Conservation (phyloP, 2,113 vertebrate genomes). For the Bos indicus region DNA sequence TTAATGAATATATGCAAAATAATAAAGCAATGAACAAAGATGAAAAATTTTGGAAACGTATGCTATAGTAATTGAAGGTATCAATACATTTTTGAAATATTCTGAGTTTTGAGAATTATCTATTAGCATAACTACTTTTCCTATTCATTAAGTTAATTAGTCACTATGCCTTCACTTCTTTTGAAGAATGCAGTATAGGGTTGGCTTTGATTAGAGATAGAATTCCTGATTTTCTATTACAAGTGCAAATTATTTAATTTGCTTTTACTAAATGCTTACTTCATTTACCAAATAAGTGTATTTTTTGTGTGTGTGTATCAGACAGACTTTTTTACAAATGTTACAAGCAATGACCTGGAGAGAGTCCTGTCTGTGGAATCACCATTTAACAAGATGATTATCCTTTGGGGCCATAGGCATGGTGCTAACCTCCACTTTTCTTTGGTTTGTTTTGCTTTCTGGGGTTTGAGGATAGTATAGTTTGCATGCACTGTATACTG, state of each 20-base stretch:
- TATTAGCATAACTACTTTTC: neutral
- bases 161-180: neutral
- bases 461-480: constrained; percentile 88
- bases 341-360: constrained; percentile 5
- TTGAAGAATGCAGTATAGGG: neutral
- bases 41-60: neutral
- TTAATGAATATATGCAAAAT: neutral
- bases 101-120: neutral
- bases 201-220: neutral
- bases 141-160: neutral
- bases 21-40: neutral
- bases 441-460: constrained; percentile 79
- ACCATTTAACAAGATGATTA: constrained; percentile 9
- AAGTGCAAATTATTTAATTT: neutral
- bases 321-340: constrained; percentile 49
- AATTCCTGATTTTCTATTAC: neutral
- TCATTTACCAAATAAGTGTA: neutral
- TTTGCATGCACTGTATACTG: constrained; percentile 82
- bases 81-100: neutral
- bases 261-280: neutral
- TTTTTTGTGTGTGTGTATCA: neutral
- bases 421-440: constrained; percentile 75
- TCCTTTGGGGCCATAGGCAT: neutral
- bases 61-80: neutral
- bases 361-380: neutral